phyloP scores from a whole-genome alignment of 2,888 invertebrate genomes.

The Ceraclea dissimilis region DNA sequence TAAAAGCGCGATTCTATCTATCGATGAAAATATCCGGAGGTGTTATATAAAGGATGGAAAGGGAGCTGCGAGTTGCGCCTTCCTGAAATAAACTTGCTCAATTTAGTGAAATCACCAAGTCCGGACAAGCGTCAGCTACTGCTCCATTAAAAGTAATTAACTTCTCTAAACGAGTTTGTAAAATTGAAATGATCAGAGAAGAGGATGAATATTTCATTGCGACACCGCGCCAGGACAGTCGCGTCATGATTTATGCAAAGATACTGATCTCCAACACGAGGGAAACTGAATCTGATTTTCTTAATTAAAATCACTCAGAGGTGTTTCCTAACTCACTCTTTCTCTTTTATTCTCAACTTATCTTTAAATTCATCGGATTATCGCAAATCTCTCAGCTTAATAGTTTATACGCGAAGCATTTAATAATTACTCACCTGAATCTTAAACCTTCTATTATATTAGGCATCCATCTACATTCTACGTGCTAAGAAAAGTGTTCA shows the following conservation, averaged over 20 bases:
- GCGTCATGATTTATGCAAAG: slow-evolving; percentile 14
- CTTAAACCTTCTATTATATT: no score
- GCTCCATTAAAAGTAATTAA: slow-evolving; percentile 24
- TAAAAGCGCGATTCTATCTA: not conserved
- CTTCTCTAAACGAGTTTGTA: slow-evolving; percentile 22
- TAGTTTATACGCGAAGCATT: no score
- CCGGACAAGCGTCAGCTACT: slow-evolving; percentile 8
- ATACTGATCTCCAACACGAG: slow-evolving; percentile 3
- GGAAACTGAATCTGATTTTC: slow-evolving; percentile 6
- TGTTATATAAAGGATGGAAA: slow-evolving; percentile 2
- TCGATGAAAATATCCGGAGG: not conserved
- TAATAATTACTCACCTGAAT: no score
- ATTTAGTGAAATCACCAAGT: slow-evolving; percentile 7
- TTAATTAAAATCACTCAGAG: slow-evolving; percentile 12
- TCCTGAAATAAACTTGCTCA: slow-evolving; percentile 9
- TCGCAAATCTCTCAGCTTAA: no score
- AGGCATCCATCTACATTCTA: no score
- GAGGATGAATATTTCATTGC: slow-evolving; percentile 21
- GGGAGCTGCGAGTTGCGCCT: not conserved
- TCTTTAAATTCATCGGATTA: no score
- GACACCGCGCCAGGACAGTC: slow-evolving; percentile 3
- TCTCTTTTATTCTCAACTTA: no score
- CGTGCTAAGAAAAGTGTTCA: no score
- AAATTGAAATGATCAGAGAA: slow-evolving; percentile 20
- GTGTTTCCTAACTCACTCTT: not conserved